phyloP scores from a whole-genome alignment of 1,140 invertebrate genomes.

The Drosophila sechellia region DNA sequence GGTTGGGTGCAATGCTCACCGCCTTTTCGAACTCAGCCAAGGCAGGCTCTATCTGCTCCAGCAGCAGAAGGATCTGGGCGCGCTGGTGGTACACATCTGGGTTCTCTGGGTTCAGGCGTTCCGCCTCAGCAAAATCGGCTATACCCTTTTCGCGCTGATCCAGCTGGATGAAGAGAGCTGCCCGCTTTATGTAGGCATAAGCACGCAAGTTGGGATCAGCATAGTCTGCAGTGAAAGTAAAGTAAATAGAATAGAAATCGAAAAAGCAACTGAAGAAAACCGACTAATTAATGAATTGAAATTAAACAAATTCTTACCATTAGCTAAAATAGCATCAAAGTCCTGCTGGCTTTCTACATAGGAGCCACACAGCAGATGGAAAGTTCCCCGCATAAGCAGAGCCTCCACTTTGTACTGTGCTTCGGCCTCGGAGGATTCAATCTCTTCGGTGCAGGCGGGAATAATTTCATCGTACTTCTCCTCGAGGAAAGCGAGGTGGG shows the following conservation, averaged over 20 bases:
- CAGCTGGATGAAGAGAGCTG: conserved; percentile 92
- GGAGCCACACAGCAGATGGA: conserved; percentile 91
- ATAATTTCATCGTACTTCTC: conserved; percentile 92
- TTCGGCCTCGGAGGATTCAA: conserved; percentile 87
- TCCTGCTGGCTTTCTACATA: conserved; percentile 90
- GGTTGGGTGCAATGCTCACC: conserved; percentile 91
- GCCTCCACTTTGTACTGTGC: conserved; percentile 87
- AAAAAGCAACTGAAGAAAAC: too few relatives aligned
- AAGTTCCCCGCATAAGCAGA: conserved; percentile 91
- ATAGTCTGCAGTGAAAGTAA: conserved; percentile 71
- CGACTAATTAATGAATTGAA: neutral
- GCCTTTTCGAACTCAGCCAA: conserved; percentile 93
- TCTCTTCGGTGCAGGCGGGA: conserved; percentile 91
- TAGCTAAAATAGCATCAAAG: conserved; percentile 88
- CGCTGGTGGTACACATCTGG: conserved; percentile 93
- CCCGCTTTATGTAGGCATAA: conserved; percentile 96
- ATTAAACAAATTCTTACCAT: conserved; percentile 65
- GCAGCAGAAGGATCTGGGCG: conserved; percentile 91
- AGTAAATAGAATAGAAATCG: neutral
- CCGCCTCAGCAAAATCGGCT: conserved; percentile 91
- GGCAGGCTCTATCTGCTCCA: conserved; percentile 92
- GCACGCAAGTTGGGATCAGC: conserved; percentile 88
- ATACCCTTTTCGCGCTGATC: conserved; percentile 90
- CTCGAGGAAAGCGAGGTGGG: conserved; percentile 88
- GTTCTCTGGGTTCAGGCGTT: conserved; percentile 90